Base-by-base conservation (phyloP, 2,797 vertebrate genomes). In the Esox masquinongy region DNA sequence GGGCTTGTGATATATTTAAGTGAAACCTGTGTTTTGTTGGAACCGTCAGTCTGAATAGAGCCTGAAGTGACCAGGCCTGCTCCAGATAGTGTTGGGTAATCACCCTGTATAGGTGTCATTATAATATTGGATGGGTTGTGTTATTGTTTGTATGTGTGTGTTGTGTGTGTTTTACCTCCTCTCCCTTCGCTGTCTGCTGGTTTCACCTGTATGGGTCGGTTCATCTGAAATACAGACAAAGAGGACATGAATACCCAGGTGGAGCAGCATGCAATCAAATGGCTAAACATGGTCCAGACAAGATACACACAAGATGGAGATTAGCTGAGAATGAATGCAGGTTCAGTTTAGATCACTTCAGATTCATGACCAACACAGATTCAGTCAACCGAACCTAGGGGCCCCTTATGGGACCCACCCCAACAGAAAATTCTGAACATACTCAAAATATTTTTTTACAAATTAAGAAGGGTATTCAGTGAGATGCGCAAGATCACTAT, bases 121-220 rank as follows among this genome's bases (percentile, higher is more conserved):
- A 24, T 24, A 59, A 59, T 12, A 24, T 59, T 22, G 59, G n/a
- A 31, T 49, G 71, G n/a, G 51, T 36, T 68, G 73, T 69, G 56
- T 29, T 59, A 2, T 49, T 26, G 43, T 76, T 51, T 47, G 67
- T 56, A 64, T n/a, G 51, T 67, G 53, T 77, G 3, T 77, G 31
- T 76, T 77, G 31, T 76, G 71, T 75, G 56, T 56, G 71, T 83
- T 89, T 92, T 92, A 96, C 96, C 96, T 95, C 96, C 96, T 89
- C 96, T 91, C 80, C 94, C 95, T 88, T 96, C 96, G 64, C 95
- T 96, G 93, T 96, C 96, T 64, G 96, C 96, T 19, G 95, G 96
- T 88, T 96, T 96, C 88, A 96, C 96, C 89, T 96, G 96, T 90
- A 96, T 96, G 0, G 96, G 96, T 70, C 95, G 94, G 90, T 96